A percentile compares a stretch with the other conserved stretches of the same genome.
These are phyloP conservation scores for Acropternis orthonyx DNA, from an alignment of 2,797 vertebrate species.

Conservation along the genomic window DNA sequence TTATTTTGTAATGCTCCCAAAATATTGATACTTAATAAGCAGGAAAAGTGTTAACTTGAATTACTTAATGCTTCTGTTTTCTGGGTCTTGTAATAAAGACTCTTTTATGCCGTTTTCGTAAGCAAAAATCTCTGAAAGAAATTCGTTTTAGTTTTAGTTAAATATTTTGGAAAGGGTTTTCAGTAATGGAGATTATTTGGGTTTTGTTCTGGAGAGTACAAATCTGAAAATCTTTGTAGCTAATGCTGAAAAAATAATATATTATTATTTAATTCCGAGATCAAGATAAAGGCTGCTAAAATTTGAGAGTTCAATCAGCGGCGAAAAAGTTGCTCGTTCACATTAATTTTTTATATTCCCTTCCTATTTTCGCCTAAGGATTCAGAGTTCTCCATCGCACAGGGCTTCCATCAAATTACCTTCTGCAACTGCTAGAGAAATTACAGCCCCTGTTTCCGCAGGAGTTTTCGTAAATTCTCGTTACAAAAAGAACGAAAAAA, in stretches of 20 bases:
- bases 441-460: not conserved
- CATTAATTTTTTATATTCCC: conserved; percentile 25
- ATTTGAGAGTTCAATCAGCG: conserved; percentile 41
- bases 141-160: not conserved
- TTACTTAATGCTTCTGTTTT: conserved; percentile 12
- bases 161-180: conserved; percentile 12
- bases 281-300: conserved; percentile 56
- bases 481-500: not conserved
- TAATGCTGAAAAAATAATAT: conserved; percentile 41
- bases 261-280: conserved; percentile 54
- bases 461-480: not conserved
- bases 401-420: not conserved
- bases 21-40: conserved; percentile 30
- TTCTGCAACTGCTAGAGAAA: not conserved
- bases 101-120: not conserved
- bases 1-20: conserved; percentile 11
- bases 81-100: conserved; percentile 1
- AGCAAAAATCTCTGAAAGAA: not conserved
- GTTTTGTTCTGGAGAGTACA: not conserved
- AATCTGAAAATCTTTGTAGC: conserved; percentile 8
- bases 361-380: not conserved
- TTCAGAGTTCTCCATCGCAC: not conserved
- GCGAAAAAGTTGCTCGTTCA: not conserved
- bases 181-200: not conserved
- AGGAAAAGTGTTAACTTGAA: conserved; percentile 4